Conservation (phyloP, 2,888 invertebrate genomes). For the Cantharis rustica region DNA sequence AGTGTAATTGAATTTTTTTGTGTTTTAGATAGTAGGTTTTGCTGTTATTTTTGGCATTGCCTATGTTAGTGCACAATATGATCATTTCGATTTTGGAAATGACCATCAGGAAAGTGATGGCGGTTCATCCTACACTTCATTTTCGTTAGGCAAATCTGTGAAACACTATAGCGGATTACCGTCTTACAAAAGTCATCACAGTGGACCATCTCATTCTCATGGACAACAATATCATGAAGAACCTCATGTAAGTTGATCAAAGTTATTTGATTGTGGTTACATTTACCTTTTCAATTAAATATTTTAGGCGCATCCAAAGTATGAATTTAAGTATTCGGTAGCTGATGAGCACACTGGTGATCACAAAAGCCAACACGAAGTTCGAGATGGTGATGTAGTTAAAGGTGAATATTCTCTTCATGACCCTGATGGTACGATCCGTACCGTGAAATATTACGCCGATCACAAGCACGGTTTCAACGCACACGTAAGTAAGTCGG, state of each 20-base stretch:
- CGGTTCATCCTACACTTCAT: not conserved
- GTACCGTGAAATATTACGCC: conserved; percentile 67
- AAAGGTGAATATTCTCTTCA: conserved; percentile 65
- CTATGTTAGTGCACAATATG: not conserved
- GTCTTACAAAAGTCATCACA: not conserved
- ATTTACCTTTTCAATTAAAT: not conserved
- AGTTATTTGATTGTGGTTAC: too few relatives aligned
- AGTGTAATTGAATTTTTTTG: not conserved
- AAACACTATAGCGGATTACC: not conserved
- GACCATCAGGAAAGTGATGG: not conserved
- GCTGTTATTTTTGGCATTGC: not conserved
- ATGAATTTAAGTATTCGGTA: conserved; percentile 60
- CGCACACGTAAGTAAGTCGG: conserved; percentile 48
- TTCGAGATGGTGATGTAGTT: conserved; percentile 62
- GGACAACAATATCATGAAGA: not conserved
- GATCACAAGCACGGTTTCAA: conserved; percentile 64
- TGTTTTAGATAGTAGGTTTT: not conserved
- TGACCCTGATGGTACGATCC: conserved; percentile 65
- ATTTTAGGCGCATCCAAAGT: conserved; percentile 36
- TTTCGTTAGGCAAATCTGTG: not conserved
- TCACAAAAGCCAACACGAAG: conserved; percentile 60
- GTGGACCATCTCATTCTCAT: not conserved
- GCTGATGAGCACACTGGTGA: conserved; percentile 63
- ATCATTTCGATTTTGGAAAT: not conserved
- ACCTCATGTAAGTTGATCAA: not conserved